A percentile compares a stretch with the other conserved stretches of the same genome.
Evolutionary conservation across 2,888 invertebrate species (phyloP).

Genomic region (Agrochola lychnidis): DNA sequence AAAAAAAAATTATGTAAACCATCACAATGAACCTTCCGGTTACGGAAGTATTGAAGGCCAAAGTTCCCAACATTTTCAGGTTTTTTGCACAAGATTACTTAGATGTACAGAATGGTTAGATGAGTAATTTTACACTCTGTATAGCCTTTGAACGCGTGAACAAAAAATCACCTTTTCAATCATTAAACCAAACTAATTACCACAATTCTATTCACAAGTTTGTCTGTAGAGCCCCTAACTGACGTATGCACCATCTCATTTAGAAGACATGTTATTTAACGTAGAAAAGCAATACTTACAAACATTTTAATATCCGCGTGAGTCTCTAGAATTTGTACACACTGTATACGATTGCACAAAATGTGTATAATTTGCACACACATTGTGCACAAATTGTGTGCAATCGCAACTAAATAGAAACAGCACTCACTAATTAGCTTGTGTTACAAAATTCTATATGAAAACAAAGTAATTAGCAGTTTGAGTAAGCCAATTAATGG

Average conservation of each 20-base stretch:
- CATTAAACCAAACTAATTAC: neutral
- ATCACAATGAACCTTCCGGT: neutral
- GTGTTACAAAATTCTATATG: constrained; percentile 21
- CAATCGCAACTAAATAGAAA: constrained; percentile 32
- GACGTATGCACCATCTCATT: constrained; percentile 14
- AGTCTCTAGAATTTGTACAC: constrained; percentile 9
- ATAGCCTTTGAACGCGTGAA: no score
- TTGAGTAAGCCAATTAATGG: constrained; percentile 33
- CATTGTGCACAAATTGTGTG: neutral
- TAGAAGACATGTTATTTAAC: neutral
- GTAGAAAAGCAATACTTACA: neutral
- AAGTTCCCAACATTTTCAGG: no score
- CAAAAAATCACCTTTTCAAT: neutral
- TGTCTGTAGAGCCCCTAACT: neutral
- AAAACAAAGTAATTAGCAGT: constrained; percentile 28
- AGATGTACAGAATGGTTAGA: neutral
- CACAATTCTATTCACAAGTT: neutral
- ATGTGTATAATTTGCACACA: constrained; percentile 8
- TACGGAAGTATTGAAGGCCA: neutral
- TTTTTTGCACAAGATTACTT: neutral
- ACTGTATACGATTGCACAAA: neutral
- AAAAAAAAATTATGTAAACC: no score
- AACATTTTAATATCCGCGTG: neutral
- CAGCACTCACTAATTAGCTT: constrained; percentile 38
- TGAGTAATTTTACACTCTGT: no score